Percentiles rank a stretch among this genome's conserved stretches.
phyloP scores from a whole-genome alignment of 2,888 invertebrate genomes.

The Panzeria rudis region DNA sequence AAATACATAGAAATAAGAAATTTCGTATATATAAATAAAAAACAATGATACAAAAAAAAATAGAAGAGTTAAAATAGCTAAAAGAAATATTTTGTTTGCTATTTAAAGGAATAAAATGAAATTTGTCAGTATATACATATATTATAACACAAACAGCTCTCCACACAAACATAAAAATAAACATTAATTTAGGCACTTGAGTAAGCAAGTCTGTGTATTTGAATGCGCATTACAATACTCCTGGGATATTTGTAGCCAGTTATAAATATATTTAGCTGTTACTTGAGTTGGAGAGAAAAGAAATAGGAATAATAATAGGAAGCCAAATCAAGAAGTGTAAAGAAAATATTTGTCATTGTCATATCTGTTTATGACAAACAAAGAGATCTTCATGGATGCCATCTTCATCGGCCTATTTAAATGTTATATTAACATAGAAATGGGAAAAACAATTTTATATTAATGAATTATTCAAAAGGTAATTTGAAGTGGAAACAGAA shows the following conservation, averaged over 20 bases:
- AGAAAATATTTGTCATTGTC: conserved; percentile 50
- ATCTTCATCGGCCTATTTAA: background rate
- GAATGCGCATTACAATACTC: background rate
- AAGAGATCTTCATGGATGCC: background rate
- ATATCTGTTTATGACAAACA: conserved; percentile 26
- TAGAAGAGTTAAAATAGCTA: conserved; percentile 16
- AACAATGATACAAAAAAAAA: background rate
- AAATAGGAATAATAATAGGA: background rate
- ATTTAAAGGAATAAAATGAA: conserved; percentile 40
- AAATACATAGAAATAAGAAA: background rate
- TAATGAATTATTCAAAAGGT: conserved; percentile 60
- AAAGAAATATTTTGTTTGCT: conserved; percentile 22
- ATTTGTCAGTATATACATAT: background rate
- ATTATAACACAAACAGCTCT: conserved; percentile 7
- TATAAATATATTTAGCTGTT: background rate
- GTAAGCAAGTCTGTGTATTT: background rate
- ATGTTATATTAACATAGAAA: background rate
- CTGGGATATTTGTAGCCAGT: background rate
- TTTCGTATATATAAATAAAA: background rate
- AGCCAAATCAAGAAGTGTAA: conserved; percentile 1
- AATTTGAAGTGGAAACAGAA: conserved; percentile 35
- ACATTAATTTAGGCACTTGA: conserved; percentile 4
- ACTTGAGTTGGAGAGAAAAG: background rate
- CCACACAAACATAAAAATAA: background rate
- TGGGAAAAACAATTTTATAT: conserved; percentile 34